These are phyloP conservation scores for Hipposideros larvatus DNA, from an alignment of 2,797 vertebrate genomes.

Conservation along the genomic window DNA sequence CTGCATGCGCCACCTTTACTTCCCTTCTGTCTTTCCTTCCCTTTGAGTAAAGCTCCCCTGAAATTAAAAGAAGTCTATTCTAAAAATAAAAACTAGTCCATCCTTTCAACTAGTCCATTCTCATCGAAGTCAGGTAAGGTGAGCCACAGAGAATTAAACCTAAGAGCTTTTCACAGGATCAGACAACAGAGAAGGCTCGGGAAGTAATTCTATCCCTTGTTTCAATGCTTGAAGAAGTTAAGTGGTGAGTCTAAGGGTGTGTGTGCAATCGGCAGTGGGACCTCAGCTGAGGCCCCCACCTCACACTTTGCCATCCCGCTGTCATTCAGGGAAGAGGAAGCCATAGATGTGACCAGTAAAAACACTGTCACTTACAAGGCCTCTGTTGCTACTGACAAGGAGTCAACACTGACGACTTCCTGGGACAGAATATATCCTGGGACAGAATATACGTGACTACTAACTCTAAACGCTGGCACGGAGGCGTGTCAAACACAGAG, in stretches of 20 bases:
- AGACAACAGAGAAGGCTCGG: background rate
- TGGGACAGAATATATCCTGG: background rate
- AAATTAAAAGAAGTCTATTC: background rate
- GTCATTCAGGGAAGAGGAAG: background rate
- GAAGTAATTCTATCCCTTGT: background rate
- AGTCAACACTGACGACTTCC: background rate
- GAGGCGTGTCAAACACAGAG: background rate
- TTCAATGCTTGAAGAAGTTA: background rate
- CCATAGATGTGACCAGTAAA: fast-evolving
- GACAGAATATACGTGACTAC: background rate
- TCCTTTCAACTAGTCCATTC: background rate
- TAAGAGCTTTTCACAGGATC: background rate
- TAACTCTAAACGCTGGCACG: background rate
- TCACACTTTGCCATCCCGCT: background rate
- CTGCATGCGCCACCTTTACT: fast-evolving
- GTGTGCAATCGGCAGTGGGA: fast-evolving
- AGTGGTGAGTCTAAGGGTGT: background rate
- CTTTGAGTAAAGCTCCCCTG: background rate
- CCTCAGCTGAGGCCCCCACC: too few species aligned
- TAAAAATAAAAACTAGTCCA: background rate
- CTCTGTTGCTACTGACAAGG: background rate
- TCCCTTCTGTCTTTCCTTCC: background rate
- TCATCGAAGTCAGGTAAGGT: background rate
- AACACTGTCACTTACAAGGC: background rate
- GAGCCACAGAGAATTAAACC: background rate